phyloP scores from a whole-genome alignment of 2,113 vertebrate species.

The Podarcis cretensis region DNA sequence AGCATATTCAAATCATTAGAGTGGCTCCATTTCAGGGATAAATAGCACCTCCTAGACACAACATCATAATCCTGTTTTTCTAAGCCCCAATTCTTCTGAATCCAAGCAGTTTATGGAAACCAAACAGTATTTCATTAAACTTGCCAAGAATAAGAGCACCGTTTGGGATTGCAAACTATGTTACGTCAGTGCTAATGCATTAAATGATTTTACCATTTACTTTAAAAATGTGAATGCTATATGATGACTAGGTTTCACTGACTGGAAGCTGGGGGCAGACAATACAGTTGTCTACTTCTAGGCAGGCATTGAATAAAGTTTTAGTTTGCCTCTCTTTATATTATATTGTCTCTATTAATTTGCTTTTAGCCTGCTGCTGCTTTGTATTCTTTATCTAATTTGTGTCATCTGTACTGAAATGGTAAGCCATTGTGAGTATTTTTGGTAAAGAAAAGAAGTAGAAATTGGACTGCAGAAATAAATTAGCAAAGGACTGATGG shows the following conservation, averaged over 20 bases:
- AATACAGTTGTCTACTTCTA: background rate
- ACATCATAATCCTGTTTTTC: slow-evolving; percentile 55
- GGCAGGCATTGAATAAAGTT: background rate
- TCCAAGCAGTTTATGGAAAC: slow-evolving; percentile 57
- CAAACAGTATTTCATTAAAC: slow-evolving; percentile 59
- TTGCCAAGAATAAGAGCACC: slow-evolving; percentile 69
- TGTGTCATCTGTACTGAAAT: background rate
- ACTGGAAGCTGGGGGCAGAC: background rate
- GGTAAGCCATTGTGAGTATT: background rate
- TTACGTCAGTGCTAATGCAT: slow-evolving; percentile 60
- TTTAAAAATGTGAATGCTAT: slow-evolving; percentile 38
- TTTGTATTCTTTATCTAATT: background rate
- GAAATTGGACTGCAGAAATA: background rate
- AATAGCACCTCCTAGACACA: slow-evolving; percentile 65
- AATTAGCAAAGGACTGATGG: background rate
- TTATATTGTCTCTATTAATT: background rate
- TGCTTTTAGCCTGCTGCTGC: background rate
- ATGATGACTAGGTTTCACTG: slow-evolving; percentile 1
- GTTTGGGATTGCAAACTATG: slow-evolving; percentile 55
- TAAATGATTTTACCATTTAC: slow-evolving; percentile 46
- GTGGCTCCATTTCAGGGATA: slow-evolving; percentile 63
- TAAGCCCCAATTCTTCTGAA: slow-evolving; percentile 50
- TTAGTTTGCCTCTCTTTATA: background rate
- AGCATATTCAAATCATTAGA: slow-evolving; percentile 60
- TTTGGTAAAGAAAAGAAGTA: background rate